Evolutionary conservation across 2,888 invertebrate genomes (phyloP).

Genomic region (Lysandra bellargus): DNA sequence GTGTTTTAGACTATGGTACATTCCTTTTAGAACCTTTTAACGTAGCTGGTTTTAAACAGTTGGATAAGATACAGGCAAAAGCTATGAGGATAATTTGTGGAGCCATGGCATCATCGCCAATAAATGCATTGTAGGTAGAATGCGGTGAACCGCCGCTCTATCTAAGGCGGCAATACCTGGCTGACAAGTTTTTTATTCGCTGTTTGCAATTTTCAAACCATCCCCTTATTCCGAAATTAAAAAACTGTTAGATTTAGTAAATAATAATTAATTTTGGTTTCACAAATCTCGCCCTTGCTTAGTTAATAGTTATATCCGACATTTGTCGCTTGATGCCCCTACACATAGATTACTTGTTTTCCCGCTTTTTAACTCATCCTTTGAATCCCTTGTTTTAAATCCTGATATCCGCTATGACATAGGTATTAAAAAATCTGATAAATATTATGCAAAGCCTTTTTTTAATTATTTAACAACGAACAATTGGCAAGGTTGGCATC

Average conservation of each 20-base stretch:
- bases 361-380: no score
- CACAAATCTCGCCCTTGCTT: not conserved
- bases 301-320: not conserved
- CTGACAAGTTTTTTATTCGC: not conserved
- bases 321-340: no score
- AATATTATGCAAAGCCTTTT: no score
- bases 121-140: not conserved
- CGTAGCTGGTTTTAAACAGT: not conserved
- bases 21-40: not conserved
- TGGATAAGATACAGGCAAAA: not conserved
- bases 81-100: slow-evolving; percentile 5
- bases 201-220: not conserved
- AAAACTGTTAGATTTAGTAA: not conserved
- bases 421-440: no score
- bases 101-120: not conserved
- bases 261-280: not conserved
- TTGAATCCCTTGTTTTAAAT: no score
- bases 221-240: not conserved
- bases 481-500: no score
- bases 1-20: not conserved
- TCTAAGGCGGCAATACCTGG: not conserved
- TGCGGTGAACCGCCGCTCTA: not conserved
- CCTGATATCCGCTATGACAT: no score
- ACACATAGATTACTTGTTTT: no score
- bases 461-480: no score